Evolutionary conservation across 2,113 vertebrate genomes (phyloP), one percentile per base, ranked within the genome.

Genomic region (Percopsis transmontana): DNA sequence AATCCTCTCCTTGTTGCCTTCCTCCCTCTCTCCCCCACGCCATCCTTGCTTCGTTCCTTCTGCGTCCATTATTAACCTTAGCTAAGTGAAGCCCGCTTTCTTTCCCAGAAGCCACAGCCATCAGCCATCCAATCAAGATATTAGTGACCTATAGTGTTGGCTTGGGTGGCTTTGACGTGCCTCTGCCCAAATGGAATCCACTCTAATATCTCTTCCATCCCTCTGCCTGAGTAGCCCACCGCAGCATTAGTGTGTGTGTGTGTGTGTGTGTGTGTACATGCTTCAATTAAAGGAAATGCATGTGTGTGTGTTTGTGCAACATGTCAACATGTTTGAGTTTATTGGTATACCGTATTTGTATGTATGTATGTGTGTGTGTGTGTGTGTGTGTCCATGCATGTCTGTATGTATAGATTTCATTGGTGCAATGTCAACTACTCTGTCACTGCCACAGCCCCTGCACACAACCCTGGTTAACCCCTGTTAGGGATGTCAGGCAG

Each of bases 151-250:
- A n/a, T 53, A 41, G 65, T 27, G 56, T 12, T 58, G 38, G 48
- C 50, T 13, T 12, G 42, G 5, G 64, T 62, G 62, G 52, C 50
- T 23, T 48, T 24, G 23, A 58, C 2, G 41, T 20, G 5, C 58
- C 61, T 8, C 58, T 52, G 69, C 62, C 64, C 70, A 71, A 79
- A 85, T 79, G 64, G 74, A 85, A 73, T 80, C 79, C 77, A 67
- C 76, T 74, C 73, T 58, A 87, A 86, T 76, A 53, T 76, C 71
- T 58, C 55, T 73, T 55, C 77, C 69, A 85, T 76, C 58, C 65
- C 58, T 62, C 57, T 44, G 68, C 42, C 60, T 68, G 53, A 57
- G 52, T n/a, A 20, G 59, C n/a, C n/a, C n/a, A n/a, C n/a, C n/a
- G n/a, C n/a, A n/a, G n/a, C n/a, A n/a, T 57, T 48, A 3, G 52